Base-by-base conservation (phyloP, 2,113 vertebrate species). In the Nerophis ophidion region DNA sequence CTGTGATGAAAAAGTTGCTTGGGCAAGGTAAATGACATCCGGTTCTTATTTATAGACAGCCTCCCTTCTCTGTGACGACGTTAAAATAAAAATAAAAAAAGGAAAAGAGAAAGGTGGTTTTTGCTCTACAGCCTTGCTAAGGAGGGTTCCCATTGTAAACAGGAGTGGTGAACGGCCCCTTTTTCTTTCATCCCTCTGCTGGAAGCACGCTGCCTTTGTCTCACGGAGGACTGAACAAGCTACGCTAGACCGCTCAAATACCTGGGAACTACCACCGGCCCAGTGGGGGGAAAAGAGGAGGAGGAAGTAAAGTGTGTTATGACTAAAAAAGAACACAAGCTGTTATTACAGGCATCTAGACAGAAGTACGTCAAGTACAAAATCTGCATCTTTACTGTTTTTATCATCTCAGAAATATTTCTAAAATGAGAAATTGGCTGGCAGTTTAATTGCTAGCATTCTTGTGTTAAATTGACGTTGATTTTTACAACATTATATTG, bases 71-170 rank as follows among this genome's bases (percentile, higher is more conserved):
- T 49, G 62, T 45, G 64, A 51, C 36, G 46, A 64, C 75, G 82
- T 83, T 77, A 71, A 72, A 71, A 65, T 48, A 75, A 67, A 49
- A 65, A 63, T 63, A 60, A 3, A 3, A 26, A 72, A 42, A 57
- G 40, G 5, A n/a, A 65, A 75, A 75, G 68, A 76, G 71, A 81
- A 67, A 81, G 74, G 71, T 81, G 77, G 77, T 71, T 83, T 89
- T 90, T 89, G 84, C 84, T 83, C 78, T 81, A 78, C 79, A 81
- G 73, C 80, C 81, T 84, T 62, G 60, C 82, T 68, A 70, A 85
- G 75, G 78, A 82, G 77, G 82, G 56, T 81, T 79, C 77, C 84
- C 82, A 82, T 89, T 90, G 86, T 86, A 87, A 87, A 88, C 76
- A 82, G 72, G 79, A 86, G 83, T 87, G 79, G 76, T 72, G 79